Conservation (phyloP, 1,140 invertebrate species). For the Drosophila kanapiae region DNA sequence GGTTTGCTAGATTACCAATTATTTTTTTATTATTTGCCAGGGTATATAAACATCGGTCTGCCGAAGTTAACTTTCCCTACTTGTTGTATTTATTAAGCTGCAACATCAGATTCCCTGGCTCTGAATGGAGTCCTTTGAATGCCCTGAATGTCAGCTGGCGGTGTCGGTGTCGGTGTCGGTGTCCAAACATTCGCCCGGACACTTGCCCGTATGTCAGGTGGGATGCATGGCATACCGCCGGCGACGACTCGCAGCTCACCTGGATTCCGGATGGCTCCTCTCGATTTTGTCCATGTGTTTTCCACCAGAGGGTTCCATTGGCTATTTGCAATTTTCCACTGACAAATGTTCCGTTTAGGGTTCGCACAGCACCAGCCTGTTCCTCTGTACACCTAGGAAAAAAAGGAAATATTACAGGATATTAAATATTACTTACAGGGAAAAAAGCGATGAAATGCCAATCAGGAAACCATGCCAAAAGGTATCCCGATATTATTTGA, state of each 20-base stretch:
- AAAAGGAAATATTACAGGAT: too few species aligned
- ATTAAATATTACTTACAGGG: too few species aligned
- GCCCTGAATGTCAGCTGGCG: conserved; percentile 15
- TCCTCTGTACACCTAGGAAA: too few species aligned
- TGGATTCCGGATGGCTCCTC: neutral
- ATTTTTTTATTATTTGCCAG: too few species aligned
- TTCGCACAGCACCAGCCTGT: conserved; percentile 12
- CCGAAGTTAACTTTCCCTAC: too few species aligned
- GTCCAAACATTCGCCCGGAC: conserved; percentile 16
- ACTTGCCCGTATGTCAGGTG: conserved; percentile 19
- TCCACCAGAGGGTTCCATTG: conserved; percentile 7
- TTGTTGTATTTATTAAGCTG: too few species aligned
- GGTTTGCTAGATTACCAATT: too few species aligned
- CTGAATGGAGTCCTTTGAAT: neutral
- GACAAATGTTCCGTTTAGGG: conserved; percentile 28
- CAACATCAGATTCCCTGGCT: too few species aligned
- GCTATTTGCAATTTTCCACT: conserved; percentile 26
- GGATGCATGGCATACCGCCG: conserved; percentile 21
- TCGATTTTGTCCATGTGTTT: neutral
- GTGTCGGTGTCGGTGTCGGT: conserved; percentile 6
- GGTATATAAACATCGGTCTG: too few species aligned
- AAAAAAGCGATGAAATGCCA: too few species aligned
- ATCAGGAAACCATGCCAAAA: too few species aligned
- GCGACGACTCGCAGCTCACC: neutral
- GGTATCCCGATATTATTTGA: too few species aligned